These are phyloP conservation scores for Scomber colias DNA, from an alignment of 2,113 vertebrate species.

Conservation along the genomic window DNA sequence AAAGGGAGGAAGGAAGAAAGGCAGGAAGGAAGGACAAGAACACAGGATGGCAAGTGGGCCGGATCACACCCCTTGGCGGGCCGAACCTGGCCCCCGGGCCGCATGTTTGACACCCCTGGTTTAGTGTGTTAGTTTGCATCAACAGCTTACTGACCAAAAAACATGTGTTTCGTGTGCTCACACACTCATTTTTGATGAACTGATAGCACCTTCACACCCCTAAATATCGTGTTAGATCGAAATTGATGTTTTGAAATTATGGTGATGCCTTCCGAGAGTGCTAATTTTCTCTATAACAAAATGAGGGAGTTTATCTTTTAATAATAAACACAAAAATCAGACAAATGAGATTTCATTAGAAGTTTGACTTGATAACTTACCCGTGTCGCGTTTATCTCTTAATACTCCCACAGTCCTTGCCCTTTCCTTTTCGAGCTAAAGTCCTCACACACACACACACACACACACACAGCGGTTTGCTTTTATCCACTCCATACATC, in stretches of 20 bases:
- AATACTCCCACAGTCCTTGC: constrained; percentile 13
- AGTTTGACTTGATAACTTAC: constrained; percentile 24
- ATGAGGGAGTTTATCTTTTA: constrained; percentile 33
- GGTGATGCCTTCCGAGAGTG: not conserved
- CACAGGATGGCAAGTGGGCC: no score
- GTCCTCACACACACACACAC: constrained; percentile 1
- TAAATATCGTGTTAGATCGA: no score
- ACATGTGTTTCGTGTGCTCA: not conserved
- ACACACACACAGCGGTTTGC: not conserved
- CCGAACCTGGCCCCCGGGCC: no score
- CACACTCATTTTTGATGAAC: not conserved
- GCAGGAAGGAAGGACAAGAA: no score
- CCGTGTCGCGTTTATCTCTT: constrained; percentile 28
- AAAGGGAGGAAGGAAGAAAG: no score
- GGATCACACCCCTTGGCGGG: no score
- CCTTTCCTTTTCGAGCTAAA: not conserved
- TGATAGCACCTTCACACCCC: not conserved
- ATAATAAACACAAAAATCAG: constrained; percentile 20
- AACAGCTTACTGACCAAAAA: no score
- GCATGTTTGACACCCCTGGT: no score
- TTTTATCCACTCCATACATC: constrained; percentile 51
- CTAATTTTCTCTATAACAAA: constrained; percentile 8
- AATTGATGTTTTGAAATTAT: not conserved
- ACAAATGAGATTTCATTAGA: constrained; percentile 42
- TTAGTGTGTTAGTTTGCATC: no score